Conservation (phyloP, 2,113 vertebrate species). For the Corapipo altera region DNA sequence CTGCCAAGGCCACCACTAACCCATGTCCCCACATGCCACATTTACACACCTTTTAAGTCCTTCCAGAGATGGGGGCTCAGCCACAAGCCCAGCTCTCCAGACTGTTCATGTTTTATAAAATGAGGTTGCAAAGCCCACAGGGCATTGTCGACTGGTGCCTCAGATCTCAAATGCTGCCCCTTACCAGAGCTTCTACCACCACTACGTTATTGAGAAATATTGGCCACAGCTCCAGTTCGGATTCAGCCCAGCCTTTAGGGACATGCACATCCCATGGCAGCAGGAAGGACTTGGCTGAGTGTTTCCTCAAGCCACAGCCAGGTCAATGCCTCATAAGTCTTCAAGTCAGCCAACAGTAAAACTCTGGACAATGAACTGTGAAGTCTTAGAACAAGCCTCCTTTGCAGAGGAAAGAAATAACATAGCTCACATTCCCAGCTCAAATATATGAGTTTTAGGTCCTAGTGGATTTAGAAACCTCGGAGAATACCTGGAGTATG, state of each 20-base stretch:
- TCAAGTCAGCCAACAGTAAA: background rate
- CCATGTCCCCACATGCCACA: background rate
- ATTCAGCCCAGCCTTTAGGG: background rate
- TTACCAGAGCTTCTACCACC: background rate
- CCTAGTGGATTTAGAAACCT: background rate
- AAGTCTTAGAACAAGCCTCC: background rate
- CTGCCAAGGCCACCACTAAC: background rate
- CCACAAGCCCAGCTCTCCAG: background rate
- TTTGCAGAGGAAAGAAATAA: background rate
- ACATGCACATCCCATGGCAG: rapidly evolving
- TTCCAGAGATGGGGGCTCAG: background rate
- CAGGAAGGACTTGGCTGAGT: background rate
- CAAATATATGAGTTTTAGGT: background rate
- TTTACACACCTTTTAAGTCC: background rate
- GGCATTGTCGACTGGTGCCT: rapidly evolving
- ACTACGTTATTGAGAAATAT: rapidly evolving
- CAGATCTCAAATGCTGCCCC: background rate
- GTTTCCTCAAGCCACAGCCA: background rate
- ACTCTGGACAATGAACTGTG: background rate
- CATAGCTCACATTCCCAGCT: background rate
- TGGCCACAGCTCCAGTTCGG: rapidly evolving
- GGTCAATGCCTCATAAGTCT: background rate
- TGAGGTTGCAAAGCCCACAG: background rate
- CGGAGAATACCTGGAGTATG: background rate
- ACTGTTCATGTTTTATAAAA: background rate